Evolutionary conservation across 2,888 invertebrate species (phyloP).

Genomic region (Yponomeuta malinellus): DNA sequence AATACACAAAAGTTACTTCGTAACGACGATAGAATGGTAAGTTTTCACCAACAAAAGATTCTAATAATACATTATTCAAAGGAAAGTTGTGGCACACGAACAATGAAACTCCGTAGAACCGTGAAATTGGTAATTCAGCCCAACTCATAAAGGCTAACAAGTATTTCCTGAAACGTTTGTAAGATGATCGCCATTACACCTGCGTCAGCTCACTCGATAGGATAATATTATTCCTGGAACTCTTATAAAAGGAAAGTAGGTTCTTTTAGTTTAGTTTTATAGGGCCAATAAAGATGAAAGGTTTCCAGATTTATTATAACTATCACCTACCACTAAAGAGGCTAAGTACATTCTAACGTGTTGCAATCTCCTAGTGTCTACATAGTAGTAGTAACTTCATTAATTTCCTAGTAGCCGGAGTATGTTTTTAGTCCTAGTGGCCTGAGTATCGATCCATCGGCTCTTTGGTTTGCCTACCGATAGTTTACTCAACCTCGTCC

Average conservation of each 20-base stretch:
- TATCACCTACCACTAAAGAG: too few species aligned
- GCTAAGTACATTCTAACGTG: too few species aligned
- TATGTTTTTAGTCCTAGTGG: too few species aligned
- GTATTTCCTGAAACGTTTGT: constrained; percentile 1
- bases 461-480: too few species aligned
- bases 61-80: background rate
- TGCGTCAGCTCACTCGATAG: background rate
- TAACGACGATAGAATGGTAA: background rate
- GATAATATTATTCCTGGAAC: constrained; percentile 1
- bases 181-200: background rate
- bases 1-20: background rate
- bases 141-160: constrained; percentile 8
- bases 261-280: background rate
- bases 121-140: constrained; percentile 52
- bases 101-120: constrained; percentile 34
- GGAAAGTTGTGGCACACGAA: background rate
- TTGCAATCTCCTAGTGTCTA: too few species aligned
- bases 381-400: too few species aligned
- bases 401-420: too few species aligned
- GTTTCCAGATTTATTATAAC: too few species aligned
- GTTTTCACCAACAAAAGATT: background rate
- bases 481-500: too few species aligned
- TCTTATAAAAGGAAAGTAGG: background rate
- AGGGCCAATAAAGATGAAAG: background rate
- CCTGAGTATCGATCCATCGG: too few species aligned